These are phyloP conservation scores for Lasioglossum villosulum DNA, from an alignment of 2,888 invertebrate genomes.

Conservation along the genomic window DNA sequence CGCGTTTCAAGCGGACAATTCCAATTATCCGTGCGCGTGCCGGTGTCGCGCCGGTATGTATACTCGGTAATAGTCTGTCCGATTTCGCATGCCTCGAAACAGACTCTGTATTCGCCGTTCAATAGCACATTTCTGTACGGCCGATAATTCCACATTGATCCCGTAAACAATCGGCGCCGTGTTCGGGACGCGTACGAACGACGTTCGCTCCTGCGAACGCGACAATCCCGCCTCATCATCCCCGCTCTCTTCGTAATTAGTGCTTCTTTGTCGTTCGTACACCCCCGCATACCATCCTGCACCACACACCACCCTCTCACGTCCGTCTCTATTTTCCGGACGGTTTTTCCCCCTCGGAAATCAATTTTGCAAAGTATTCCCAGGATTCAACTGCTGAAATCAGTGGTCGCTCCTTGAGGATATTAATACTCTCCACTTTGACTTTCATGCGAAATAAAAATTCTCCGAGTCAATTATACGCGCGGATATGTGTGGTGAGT, in stretches of 20 bases:
- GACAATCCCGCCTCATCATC: not conserved
- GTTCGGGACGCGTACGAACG: not conserved
- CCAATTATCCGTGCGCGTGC: not conserved
- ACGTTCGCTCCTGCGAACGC: not conserved
- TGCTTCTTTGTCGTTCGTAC: not conserved
- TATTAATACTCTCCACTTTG: too few relatives aligned
- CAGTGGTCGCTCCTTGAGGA: too few relatives aligned
- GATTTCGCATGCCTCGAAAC: slow-evolving; percentile 39
- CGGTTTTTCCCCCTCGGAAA: not conserved
- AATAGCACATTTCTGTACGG: not conserved
- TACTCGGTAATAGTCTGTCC: slow-evolving; percentile 29
- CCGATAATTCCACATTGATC: slow-evolving; percentile 40
- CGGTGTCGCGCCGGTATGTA: slow-evolving; percentile 20
- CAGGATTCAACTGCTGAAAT: not conserved
- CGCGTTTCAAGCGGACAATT: not conserved
- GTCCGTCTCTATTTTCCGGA: not conserved
- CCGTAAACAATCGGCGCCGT: not conserved
- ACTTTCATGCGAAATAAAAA: too few relatives aligned
- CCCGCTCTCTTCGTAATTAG: not conserved
- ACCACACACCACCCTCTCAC: not conserved
- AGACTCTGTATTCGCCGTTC: slow-evolving; percentile 10
- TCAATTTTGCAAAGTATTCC: not conserved
- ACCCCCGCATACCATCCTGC: not conserved
- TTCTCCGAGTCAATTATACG: too few relatives aligned
- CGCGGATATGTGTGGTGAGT: too few relatives aligned